Evolutionary conservation across 2,113 vertebrate species (phyloP), one percentile per base, ranked within the genome.

Genomic region (Coreoperca whiteheadi): DNA sequence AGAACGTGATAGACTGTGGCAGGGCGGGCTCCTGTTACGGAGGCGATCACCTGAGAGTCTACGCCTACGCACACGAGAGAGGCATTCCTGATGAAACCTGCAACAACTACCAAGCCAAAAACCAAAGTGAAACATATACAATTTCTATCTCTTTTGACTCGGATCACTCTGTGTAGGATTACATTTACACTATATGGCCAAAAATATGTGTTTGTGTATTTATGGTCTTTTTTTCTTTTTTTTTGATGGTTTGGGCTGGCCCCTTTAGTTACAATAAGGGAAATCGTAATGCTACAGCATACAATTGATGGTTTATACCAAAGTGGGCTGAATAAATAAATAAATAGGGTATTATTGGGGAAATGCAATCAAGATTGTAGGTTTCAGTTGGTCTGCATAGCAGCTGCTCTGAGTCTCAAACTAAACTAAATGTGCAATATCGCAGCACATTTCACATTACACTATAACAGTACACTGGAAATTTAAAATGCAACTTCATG

Each of bases 21-120:
- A 0, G 93, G 0, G 96, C 97, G 0, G 98, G 98, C 0, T 97
- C 97, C 67, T 99, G 98, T 1, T 94, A 96, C 6, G 98, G 98
- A 0, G 98, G 98, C 5, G 96, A 97, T 41, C 97, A 99, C 92
- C 28, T 95, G 0, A 87, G 89, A 0, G 98, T 99, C 21, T 99
- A 97, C 96, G 79, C 75, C 30, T 99, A 99, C 0, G 98, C 98
- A 0, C 92, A 98, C 1, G 4, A 68, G 6, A 94, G 94, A 0
- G 98, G 98, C 81, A 97, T 99, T 78, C 98, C 98, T 0, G 97
- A 99, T 0, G 98, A 99, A 91, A 99, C 98, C 89, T 99, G 98
- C 95, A 99, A 99, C 95, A 99, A 99, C 94, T 99, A 99, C 94
- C 97, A 99, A 79, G 98, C 98, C 68, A 97, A 95, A 89, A 96